These are phyloP conservation scores for Etheostoma perlongum DNA, from an alignment of 2,797 vertebrate genomes.

Conservation along the genomic window DNA sequence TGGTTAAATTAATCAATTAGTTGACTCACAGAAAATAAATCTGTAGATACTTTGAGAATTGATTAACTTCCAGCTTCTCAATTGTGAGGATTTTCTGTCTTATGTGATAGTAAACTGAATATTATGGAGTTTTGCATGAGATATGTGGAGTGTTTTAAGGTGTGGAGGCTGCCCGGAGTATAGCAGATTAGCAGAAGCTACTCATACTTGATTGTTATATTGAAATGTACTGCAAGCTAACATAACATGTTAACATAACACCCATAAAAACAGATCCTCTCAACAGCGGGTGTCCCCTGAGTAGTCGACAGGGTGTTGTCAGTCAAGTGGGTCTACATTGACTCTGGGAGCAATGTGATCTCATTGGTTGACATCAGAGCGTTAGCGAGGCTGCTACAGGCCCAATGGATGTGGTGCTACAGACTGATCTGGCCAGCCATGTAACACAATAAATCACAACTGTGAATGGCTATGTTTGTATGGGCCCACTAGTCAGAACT, in stretches of 20 bases:
- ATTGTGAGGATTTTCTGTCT: neutral
- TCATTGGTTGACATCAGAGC: slow-evolving; percentile 35
- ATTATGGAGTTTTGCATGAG: neutral
- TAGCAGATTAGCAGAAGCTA: neutral
- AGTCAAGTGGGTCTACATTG: slow-evolving; percentile 22
- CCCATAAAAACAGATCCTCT: slow-evolving; percentile 44
- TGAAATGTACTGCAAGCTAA: slow-evolving; percentile 18
- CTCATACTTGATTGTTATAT: neutral
- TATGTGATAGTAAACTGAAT: neutral
- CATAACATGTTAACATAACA: slow-evolving; percentile 14
- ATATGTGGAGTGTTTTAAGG: neutral
- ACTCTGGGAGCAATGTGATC: slow-evolving; percentile 39
- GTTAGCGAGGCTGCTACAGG: slow-evolving; percentile 6
- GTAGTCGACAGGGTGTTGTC: slow-evolving; percentile 4
- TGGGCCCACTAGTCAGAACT: slow-evolving; percentile 3
- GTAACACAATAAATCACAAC: slow-evolving; percentile 34
- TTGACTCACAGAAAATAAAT: neutral
- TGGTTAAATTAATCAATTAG: neutral
- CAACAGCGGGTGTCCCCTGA: neutral
- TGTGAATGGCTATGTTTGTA: slow-evolving; percentile 22
- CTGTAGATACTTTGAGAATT: neutral
- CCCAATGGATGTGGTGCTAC: neutral
- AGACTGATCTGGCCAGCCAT: slow-evolving; percentile 28
- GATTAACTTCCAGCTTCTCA: neutral
- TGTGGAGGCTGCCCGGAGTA: neutral